Conservation (phyloP, 2,888 invertebrate species). For the Cinara cedri region DNA sequence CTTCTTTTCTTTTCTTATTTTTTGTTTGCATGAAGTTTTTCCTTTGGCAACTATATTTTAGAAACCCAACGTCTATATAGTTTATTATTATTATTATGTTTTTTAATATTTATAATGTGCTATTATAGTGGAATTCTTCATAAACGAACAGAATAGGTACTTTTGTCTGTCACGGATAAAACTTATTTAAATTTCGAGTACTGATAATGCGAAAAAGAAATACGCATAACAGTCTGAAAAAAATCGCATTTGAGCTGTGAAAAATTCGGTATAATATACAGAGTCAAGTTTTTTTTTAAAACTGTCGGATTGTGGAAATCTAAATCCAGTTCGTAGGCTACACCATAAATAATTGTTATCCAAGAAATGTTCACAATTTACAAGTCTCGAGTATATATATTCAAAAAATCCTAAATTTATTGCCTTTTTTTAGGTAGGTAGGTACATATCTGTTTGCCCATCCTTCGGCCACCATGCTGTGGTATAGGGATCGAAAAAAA, state of each 20-base stretch:
- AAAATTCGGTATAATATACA: neutral
- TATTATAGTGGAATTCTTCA: neutral
- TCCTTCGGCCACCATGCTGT: slow-evolving; percentile 2
- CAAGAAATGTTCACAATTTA: slow-evolving; percentile 46
- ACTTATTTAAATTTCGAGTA: slow-evolving; percentile 19
- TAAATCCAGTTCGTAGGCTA: slow-evolving; percentile 31
- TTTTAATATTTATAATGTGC: neutral
- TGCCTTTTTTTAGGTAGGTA: slow-evolving; percentile 5
- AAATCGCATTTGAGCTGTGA: neutral
- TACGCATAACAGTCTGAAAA: neutral
- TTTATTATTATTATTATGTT: neutral
- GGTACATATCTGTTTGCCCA: neutral
- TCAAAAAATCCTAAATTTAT: slow-evolving; percentile 55
- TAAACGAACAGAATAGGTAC: neutral
- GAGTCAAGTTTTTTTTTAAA: slow-evolving; percentile 49
- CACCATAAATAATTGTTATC: slow-evolving; percentile 53
- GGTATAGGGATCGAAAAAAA: slow-evolving; percentile 8
- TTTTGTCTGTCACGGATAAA: neutral
- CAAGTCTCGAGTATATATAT: slow-evolving; percentile 43
- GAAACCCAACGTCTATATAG: neutral
- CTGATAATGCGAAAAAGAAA: neutral
- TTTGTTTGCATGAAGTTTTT: neutral
- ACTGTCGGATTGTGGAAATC: slow-evolving; percentile 35
- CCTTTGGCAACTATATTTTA: neutral
- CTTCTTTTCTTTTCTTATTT: neutral